These are phyloP conservation scores for Volucella inanis DNA, from an alignment of 2,888 invertebrate genomes.

Conservation along the genomic window DNA sequence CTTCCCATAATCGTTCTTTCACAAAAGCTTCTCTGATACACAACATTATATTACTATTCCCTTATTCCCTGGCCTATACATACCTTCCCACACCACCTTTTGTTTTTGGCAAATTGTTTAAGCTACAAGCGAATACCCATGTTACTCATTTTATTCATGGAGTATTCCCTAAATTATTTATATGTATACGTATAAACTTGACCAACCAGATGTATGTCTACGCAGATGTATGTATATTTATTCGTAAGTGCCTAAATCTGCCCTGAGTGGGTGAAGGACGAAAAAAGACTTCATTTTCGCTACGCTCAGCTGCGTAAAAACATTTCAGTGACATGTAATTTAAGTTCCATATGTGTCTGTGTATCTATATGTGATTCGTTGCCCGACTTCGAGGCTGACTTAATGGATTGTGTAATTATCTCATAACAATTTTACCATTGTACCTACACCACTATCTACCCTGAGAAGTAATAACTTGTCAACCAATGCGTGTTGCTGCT, in stretches of 20 bases:
- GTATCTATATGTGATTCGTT: conserved; percentile 8
- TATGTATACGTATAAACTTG: no score
- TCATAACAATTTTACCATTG: conserved; percentile 19
- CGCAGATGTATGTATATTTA: no score
- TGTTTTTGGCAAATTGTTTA: conserved; percentile 13
- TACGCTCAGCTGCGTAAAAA: background rate
- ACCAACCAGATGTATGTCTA: background rate
- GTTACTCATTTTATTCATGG: conserved; percentile 13
- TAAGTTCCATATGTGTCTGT: no score
- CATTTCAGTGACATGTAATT: background rate
- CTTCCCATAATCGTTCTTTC: background rate
- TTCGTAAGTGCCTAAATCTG: no score
- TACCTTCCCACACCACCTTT: background rate
- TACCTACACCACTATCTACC: background rate
- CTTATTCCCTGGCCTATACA: background rate
- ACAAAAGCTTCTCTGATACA: background rate
- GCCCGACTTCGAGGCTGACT: conserved; percentile 13
- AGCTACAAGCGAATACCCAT: conserved; percentile 7
- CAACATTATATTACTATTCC: conserved; percentile 5
- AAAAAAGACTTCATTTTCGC: background rate
- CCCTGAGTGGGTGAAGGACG: background rate
- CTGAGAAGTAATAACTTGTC: conserved; percentile 13
- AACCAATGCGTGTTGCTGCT: background rate
- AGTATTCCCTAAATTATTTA: no score
- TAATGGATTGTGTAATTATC: conserved; percentile 42